These are phyloP conservation scores for Pungitius pungitius DNA, from an alignment of 2,113 vertebrate species.

Conservation along the genomic window DNA sequence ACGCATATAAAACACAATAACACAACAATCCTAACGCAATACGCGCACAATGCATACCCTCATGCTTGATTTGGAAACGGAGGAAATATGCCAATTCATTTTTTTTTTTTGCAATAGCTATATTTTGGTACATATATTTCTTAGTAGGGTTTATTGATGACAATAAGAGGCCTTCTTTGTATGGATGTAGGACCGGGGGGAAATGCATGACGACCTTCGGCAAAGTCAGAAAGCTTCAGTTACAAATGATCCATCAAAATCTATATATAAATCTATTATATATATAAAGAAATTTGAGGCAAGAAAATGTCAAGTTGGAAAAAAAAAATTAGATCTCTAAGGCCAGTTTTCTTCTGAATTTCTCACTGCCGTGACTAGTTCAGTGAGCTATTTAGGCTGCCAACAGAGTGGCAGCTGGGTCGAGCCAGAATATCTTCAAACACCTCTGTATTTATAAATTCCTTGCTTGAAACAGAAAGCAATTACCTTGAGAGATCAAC, in stretches of 20 bases:
- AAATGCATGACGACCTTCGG: background rate
- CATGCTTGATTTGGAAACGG: no score
- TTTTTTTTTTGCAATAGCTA: background rate
- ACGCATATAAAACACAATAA: no score
- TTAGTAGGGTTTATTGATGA: background rate
- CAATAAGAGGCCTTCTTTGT: background rate
- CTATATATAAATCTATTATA: no score
- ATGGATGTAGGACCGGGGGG: background rate
- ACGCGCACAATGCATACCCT: no score
- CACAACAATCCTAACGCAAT: no score
- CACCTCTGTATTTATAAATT: no score
- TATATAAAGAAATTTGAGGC: background rate
- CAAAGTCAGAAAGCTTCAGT: background rate
- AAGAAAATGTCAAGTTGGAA: background rate
- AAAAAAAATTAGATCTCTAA: background rate
- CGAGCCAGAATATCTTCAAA: background rate
- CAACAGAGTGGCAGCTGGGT: background rate
- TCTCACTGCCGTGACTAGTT: background rate
- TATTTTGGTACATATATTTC: background rate
- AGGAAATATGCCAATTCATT: no score
- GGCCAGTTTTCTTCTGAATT: background rate
- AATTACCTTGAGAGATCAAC: no score
- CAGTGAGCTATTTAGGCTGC: background rate
- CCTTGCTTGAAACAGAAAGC: no score
- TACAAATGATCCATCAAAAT: background rate